Percentiles rank a stretch among this genome's conserved stretches.
Evolutionary conservation across 2,888 invertebrate genomes (phyloP).

Genomic region (Luperina testacea): DNA sequence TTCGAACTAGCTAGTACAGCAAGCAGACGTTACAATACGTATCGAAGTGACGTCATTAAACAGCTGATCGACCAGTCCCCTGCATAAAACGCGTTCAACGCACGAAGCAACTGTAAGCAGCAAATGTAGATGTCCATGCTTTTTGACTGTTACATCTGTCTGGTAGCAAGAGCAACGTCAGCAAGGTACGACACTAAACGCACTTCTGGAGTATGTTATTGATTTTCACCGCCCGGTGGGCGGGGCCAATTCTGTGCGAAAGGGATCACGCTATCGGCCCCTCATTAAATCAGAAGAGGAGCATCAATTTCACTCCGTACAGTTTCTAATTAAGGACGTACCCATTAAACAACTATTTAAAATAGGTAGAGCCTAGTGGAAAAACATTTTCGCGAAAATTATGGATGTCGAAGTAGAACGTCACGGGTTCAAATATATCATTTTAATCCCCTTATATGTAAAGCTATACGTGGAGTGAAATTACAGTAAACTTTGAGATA

Average conservation of each 20-base stretch:
- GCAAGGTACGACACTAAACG: constrained; percentile 86
- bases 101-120: constrained; percentile 52
- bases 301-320: constrained; percentile 84
- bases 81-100: constrained; percentile 45
- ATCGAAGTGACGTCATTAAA: constrained; percentile 58
- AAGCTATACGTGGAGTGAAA: constrained; percentile 56
- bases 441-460: constrained; percentile 65
- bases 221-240: constrained; percentile 89
- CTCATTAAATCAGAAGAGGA: constrained; percentile 89
- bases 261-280: constrained; percentile 88
- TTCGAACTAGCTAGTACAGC: constrained; percentile 26
- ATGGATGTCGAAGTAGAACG: constrained; percentile 78
- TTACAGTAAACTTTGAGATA: constrained; percentile 48
- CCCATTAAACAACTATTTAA: constrained; percentile 90
- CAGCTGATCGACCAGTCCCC: constrained; percentile 59
- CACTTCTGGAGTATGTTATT: constrained; percentile 89
- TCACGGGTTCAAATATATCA: constrained; percentile 72
- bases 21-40: constrained; percentile 46
- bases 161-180: constrained; percentile 78
- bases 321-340: constrained; percentile 89
- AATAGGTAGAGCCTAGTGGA: constrained; percentile 85
- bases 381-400: constrained; percentile 85
- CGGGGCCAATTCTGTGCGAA: constrained; percentile 88
- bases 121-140: constrained; percentile 62
- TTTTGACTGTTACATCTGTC: constrained; percentile 71